Evolutionary conservation across 2,888 invertebrate species (phyloP), one percentile per base, ranked within the genome.

Genomic region (Eudasyphora cyanicolor): DNA sequence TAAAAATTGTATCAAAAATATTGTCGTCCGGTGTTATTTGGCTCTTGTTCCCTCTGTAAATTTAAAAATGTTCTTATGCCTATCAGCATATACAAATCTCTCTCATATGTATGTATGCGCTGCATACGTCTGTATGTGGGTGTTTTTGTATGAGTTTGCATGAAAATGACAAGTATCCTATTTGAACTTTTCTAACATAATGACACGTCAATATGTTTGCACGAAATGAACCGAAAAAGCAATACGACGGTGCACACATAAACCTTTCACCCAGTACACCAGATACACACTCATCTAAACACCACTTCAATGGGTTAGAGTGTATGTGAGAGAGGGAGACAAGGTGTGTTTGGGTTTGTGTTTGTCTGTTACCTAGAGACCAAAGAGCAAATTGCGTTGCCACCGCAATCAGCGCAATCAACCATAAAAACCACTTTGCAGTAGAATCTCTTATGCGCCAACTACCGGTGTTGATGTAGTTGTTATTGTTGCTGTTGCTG

Each of bases 371-470:
- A 57, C 82, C 84, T 76, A 57, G 74, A 70, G 79, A 84, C 79
- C 71, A 67, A 78, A 85, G 75, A 77, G 82, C 81, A 86, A 86
- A 85, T 85, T 85, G 82, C 82, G 75, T 85, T 82, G 84, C 78
- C 80, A 86, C 86, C 86, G 86, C 86, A 86, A 86, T 86, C 86
- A 86, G 82, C 76, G 85, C 86, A 86, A 86, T 86, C 86, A 86
- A 86, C 86, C 86, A 82, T 80, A 78, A 85, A 86, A 86, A 86
- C 86, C 86, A 83, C 84, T 86, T 85, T 85, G 84, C 85, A 67
- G 82, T 79, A n/a, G n/a, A n/a, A 75, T 76, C 73, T 76, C 60
- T 32, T 62, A 73, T 74, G 64, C 76, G 24, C 35, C 35, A 64
- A 49, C 17, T 70, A 60, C 64, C 21, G 10, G 4, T 24, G 57